Evolutionary conservation across 2,113 vertebrate genomes (phyloP), one percentile per base, ranked within the genome.

Genomic region (Dasyornis broadbenti): DNA sequence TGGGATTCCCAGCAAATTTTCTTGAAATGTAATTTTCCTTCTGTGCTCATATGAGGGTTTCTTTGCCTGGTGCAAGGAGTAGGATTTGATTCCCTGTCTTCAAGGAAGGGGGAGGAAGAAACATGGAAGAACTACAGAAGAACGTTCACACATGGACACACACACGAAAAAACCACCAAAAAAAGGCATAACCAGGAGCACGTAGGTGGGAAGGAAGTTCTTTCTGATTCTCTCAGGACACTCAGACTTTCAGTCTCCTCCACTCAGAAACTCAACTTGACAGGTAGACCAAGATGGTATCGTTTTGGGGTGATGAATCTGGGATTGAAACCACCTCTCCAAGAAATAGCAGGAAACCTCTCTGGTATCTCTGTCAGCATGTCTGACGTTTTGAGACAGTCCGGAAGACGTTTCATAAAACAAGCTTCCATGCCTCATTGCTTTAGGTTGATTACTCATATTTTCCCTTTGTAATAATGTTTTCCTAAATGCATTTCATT

Each of bases 401-500:
- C 90, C 35, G 13, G 95, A 95, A 96, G 89, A 92, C 39, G 11
- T 95, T 95, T 93, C 86, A 86, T 89, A 64, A 86, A 94, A 75
- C 86, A 90, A 66, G 24, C 86, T 92, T 95, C 68, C 64, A 90
- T 84, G 91, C 86, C 95, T 96, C 92, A 78, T 93, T 97, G 86
- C 94, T 94, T 95, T 92, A 94, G 40, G 91, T 93, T 78, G 91
- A 93, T 96, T 95, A 73, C 91, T 92, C 92, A 92, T 90, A 73
- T 89, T 95, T 97, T 95, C 80, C 89, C 83, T 94, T 94, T 96
- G 91, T 95, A 93, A 68, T 82, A 73, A 92, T 96, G 80, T 95
- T 96, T 96, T 93, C 78, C 54, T 86, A 86, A 95, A 93, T 71
- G 65, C 91, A 83, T 94, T 96, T 97, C 96, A 96, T 94, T 97